These are phyloP conservation scores for Agapetus fuscipes DNA, from an alignment of 2,888 invertebrate species.

Conservation along the genomic window DNA sequence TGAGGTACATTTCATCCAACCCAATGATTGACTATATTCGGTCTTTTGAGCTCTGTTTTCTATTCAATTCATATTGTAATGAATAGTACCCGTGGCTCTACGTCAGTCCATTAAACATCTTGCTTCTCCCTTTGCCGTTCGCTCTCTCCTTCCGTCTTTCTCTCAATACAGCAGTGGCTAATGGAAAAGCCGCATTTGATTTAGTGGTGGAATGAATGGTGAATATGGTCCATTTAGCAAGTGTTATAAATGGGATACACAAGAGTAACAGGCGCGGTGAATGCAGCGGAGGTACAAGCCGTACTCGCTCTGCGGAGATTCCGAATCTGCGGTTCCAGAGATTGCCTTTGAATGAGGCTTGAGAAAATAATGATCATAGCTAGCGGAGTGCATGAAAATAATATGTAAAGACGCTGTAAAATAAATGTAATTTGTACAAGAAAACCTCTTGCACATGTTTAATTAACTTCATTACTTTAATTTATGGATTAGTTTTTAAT, in stretches of 20 bases:
- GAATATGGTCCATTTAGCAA: conserved; percentile 21
- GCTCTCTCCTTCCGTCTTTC: conserved; percentile 2
- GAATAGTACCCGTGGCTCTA: conserved; percentile 17
- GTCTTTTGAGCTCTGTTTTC: conserved; percentile 14
- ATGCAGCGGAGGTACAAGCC: conserved; percentile 13
- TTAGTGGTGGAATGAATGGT: conserved; percentile 20
- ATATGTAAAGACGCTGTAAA: background rate
- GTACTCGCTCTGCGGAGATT: background rate
- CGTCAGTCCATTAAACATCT: conserved; percentile 19
- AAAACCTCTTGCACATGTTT: no score
- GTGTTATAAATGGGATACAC: conserved; percentile 20
- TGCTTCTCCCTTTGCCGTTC: conserved; percentile 3
- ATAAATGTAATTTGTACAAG: background rate
- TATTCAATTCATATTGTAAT: conserved; percentile 21
- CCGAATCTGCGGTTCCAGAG: background rate
- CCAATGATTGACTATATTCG: conserved; percentile 17
- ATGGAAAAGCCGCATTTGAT: conserved; percentile 22
- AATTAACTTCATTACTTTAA: no score
- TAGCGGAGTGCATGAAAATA: background rate
- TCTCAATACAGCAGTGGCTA: conserved; percentile 15
- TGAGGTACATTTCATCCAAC: background rate
- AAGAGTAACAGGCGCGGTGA: conserved; percentile 18
- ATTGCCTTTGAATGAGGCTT: background rate
- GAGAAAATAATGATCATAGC: background rate
- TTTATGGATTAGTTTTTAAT: no score